Conservation (phyloP, 1,140 invertebrate species). For the Gonatopus flavifemur region DNA sequence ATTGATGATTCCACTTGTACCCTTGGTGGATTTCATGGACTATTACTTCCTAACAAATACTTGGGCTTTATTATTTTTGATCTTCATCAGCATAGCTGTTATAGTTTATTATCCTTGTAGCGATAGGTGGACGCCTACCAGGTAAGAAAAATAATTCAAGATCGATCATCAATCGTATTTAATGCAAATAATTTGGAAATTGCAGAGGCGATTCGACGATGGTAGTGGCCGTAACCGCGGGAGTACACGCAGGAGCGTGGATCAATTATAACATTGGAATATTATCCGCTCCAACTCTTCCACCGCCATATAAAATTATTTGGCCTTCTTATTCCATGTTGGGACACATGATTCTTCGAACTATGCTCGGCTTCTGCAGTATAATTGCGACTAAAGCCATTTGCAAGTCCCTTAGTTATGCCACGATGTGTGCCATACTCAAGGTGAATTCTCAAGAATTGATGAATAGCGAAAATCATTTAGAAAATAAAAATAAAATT, state of each 20-base stretch:
- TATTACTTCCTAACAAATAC: constrained; percentile 69
- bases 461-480: constrained; percentile 64
- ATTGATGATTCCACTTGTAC: constrained; percentile 73
- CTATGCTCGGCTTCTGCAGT: constrained; percentile 72
- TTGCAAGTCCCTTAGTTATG: constrained; percentile 71
- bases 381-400: constrained; percentile 69
- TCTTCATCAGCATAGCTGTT: constrained; percentile 66
- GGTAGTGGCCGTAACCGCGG: constrained; percentile 79
- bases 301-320: constrained; percentile 73
- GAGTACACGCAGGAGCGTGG: constrained; percentile 80
- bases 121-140: constrained; percentile 80
- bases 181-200: constrained; percentile 24
- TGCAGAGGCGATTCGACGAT: constrained; percentile 83
- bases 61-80: constrained; percentile 67
- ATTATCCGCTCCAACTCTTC: constrained; percentile 59
- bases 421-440: constrained; percentile 69
- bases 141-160: constrained; percentile 55
- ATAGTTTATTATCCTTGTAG: constrained; percentile 74
- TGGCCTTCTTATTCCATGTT: constrained; percentile 77
- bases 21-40: constrained; percentile 74
- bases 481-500: constrained; percentile 69
- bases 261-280: constrained; percentile 77
- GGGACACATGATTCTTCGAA: constrained; percentile 67
- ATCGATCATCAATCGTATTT: neutral
- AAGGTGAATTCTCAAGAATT: constrained; percentile 66